Conservation (phyloP, 2,113 vertebrate genomes). For the Rhinopomastus cyanomelas region DNA sequence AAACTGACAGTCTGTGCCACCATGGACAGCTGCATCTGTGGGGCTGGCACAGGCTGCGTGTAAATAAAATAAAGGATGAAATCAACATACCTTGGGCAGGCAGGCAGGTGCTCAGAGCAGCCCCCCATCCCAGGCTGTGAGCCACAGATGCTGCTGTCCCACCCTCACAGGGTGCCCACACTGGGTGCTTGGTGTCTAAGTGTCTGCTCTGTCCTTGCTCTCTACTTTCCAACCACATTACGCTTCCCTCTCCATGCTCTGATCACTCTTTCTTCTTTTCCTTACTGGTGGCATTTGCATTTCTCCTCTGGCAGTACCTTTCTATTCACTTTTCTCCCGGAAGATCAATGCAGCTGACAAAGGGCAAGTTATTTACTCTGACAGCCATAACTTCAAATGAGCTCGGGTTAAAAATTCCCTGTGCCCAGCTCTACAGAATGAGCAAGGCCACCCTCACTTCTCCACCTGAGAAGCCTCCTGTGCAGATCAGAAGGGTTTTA, state of each 20-base stretch:
- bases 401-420: background rate
- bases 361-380: background rate
- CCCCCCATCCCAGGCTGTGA: accelerated
- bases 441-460: background rate
- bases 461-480: background rate
- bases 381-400: background rate
- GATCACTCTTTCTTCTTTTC: background rate
- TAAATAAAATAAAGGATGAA: background rate
- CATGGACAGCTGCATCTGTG: accelerated
- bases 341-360: background rate
- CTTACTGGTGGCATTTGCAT: background rate
- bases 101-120: accelerated
- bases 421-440: accelerated
- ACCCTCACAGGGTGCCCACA: background rate
- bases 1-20: background rate
- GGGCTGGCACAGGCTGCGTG: background rate
- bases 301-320: background rate
- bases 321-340: background rate
- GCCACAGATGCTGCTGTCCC: background rate
- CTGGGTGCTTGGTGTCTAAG: background rate
- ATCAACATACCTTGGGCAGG: accelerated
- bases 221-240: accelerated
- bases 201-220: background rate
- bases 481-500: background rate
- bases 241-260: accelerated